Percentiles rank a stretch among this genome's conserved stretches.
Conservation (phyloP, 2,888 invertebrate species). For the Cantharis nigra region DNA sequence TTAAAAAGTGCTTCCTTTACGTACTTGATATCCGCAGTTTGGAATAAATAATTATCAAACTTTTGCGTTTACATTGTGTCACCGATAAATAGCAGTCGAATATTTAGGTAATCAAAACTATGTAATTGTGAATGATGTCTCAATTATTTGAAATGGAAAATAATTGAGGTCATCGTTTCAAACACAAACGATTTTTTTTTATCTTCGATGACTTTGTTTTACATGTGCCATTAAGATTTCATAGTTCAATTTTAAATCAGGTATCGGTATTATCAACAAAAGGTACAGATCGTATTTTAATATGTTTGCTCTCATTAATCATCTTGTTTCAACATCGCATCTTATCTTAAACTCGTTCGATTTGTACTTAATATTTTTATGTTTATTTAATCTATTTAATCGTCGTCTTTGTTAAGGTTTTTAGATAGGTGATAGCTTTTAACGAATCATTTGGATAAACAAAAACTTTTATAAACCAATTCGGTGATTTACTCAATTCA, state of each 20-base stretch:
- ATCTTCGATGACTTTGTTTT: conserved; percentile 40
- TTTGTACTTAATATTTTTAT: conserved; percentile 24
- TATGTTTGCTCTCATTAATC: conserved; percentile 37
- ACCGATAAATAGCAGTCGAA: conserved; percentile 12
- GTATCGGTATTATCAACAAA: conserved; percentile 30
- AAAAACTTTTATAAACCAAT: neutral
- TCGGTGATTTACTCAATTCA: neutral
- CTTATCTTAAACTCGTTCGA: conserved; percentile 29
- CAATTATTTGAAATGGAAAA: conserved; percentile 8
- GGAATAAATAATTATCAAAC: conserved; percentile 17
- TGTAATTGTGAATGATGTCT: conserved; percentile 1
- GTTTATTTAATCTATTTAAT: conserved; percentile 30
- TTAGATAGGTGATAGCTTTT: conserved; percentile 5
- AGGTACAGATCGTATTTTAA: conserved; percentile 30
- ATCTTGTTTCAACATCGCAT: conserved; percentile 31
- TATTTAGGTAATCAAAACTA: neutral
- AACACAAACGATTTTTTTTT: conserved; percentile 35
- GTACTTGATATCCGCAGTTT: conserved; percentile 22
- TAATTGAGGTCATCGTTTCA: conserved; percentile 46
- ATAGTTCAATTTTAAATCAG: conserved; percentile 21
- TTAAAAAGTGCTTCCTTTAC: conserved; percentile 30
- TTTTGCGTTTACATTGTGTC: conserved; percentile 16
- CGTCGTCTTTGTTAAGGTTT: conserved; percentile 18
- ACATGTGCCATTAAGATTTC: conserved; percentile 14
- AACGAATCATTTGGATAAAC: neutral